Percentiles rank a stretch among this genome's conserved stretches.
phyloP scores from a whole-genome alignment of 2,888 invertebrate genomes.

The Pseudeuparius sepicola region DNA sequence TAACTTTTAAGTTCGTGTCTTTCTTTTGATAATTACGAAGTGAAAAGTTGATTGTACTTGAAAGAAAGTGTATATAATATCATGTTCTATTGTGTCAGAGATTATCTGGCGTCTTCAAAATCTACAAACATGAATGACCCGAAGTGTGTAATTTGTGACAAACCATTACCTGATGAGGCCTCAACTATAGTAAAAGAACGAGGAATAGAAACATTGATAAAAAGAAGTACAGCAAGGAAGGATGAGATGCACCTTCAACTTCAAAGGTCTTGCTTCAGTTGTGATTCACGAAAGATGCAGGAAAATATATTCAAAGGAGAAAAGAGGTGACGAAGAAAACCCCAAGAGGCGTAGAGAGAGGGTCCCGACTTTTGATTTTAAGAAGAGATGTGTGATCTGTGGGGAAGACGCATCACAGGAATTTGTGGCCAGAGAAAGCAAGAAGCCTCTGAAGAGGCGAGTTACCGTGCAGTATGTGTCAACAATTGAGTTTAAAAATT shows the following conservation, averaged over 20 bases:
- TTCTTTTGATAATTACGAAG: no score
- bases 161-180: no score
- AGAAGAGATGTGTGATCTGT: constrained; percentile 15
- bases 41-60: no score
- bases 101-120: constrained; percentile 11
- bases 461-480: constrained; percentile 8
- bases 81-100: no score
- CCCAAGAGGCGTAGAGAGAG: constrained; percentile 11
- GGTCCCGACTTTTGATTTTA: constrained; percentile 12
- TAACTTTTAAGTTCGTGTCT: no score
- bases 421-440: constrained; percentile 16
- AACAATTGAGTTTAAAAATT: constrained; percentile 12
- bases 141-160: no score
- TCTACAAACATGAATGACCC: constrained; percentile 12
- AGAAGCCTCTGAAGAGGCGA: constrained; percentile 15
- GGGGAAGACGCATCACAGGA: constrained; percentile 15
- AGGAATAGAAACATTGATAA: no score
- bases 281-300: constrained; percentile 11
- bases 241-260: constrained; percentile 8
- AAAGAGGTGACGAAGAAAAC: constrained; percentile 11
- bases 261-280: constrained; percentile 11
- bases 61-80: no score
- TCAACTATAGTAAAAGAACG: no score
- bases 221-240: no score
- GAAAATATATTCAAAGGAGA: constrained; percentile 11